Percentiles rank a stretch among this genome's conserved stretches.
These are phyloP conservation scores for Orchesella cincta DNA, from an alignment of 1,140 invertebrate species.

Conservation along the genomic window DNA sequence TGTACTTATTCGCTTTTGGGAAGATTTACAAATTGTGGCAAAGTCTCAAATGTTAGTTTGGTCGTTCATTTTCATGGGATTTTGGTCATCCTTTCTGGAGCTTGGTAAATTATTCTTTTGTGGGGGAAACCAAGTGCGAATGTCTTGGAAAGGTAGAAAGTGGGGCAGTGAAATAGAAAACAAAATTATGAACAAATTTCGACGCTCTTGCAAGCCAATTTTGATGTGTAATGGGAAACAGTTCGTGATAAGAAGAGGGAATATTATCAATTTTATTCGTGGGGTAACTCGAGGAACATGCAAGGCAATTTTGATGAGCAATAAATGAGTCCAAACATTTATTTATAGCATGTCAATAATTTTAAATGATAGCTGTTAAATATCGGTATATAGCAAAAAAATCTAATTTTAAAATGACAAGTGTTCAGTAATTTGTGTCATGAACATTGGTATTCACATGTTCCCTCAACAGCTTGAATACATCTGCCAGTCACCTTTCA, in stretches of 20 bases:
- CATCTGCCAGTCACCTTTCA: too few relatives aligned
- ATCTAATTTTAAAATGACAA: too few relatives aligned
- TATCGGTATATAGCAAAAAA: too few relatives aligned
- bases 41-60: neutral
- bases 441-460: too few relatives aligned
- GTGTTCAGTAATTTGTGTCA: too few relatives aligned
- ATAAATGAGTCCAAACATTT: neutral
- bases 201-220: neutral
- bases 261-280: neutral
- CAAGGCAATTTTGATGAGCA: neutral
- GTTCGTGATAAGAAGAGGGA: neutral
- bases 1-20: neutral
- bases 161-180: neutral
- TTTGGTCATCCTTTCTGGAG: neutral
- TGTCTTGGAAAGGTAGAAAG: neutral
- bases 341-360: neutral
- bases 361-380: too few relatives aligned
- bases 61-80: neutral
- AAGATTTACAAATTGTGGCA: neutral
- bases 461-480: too few relatives aligned
- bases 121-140: neutral
- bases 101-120: neutral
- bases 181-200: neutral
- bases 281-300: neutral
- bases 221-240: neutral